phyloP scores from a whole-genome alignment of 2,797 vertebrate genomes.

The Pitangus sulphuratus region DNA sequence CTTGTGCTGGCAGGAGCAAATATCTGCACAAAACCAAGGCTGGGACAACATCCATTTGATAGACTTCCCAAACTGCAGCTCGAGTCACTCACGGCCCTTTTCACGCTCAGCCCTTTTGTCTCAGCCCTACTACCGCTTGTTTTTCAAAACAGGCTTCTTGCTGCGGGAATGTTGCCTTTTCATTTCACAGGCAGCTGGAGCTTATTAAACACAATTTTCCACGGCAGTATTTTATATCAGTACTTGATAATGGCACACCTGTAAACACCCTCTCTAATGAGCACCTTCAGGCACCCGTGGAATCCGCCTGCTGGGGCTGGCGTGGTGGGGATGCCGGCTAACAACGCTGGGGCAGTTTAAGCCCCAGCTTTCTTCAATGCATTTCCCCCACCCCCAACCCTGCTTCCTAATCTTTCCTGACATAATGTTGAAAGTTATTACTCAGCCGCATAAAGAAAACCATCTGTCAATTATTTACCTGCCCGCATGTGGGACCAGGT shows the following conservation, averaged over 20 bases:
- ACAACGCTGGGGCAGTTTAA: rapidly evolving
- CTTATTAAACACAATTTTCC: conserved; percentile 28
- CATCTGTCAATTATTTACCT: conserved; percentile 65
- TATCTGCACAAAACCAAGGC: not conserved
- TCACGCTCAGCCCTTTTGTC: not conserved
- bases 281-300: not conserved
- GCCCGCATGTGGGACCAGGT: conserved; percentile 34
- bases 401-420: conserved; percentile 49
- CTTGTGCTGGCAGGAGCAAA: conserved; percentile 14
- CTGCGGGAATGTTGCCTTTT: conserved; percentile 25
- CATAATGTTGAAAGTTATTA: conserved; percentile 64
- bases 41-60: not conserved
- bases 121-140: not conserved
- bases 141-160: not conserved
- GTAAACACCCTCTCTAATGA: conserved; percentile 62
- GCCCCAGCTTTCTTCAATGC: not conserved
- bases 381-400: not conserved
- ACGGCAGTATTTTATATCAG: conserved; percentile 35
- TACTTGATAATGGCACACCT: conserved; percentile 45
- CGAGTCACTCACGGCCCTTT: not conserved
- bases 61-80: not conserved
- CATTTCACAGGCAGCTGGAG: conserved; percentile 54
- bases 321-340: not conserved
- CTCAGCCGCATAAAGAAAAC: conserved; percentile 53
- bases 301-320: not conserved